Base-by-base conservation (phyloP, 2,888 invertebrate species). In the Capitulum mitella region DNA sequence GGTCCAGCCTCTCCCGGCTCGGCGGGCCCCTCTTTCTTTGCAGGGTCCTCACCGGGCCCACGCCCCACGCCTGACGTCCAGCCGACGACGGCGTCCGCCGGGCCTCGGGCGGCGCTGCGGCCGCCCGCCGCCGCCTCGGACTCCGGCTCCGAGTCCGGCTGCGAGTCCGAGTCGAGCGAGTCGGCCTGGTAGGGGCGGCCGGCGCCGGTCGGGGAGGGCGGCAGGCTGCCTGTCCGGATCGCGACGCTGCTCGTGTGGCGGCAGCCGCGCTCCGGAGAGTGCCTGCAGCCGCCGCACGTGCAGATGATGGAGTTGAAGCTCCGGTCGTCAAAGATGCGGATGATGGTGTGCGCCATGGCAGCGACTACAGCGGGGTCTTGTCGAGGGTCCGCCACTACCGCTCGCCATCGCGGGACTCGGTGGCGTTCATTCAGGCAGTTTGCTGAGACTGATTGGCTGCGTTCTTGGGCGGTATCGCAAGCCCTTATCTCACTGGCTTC, bases 251-350 rank as follows among this genome's bases (percentile, higher is more conserved):
- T 70, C 14, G 70, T 70, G 70, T 70, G 70, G 40, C 40, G 70
- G 26, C 40, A 70, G 26, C 70, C 70, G 26, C 37, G 70, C 70
- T 37, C 70, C 10, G 70, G 10, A 6, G 40, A 6, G 37, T 70
- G 40, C 37, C 5, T 37, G 40, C 70, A 70, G 26, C 22, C 26
- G 26, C 70, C 70, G 40, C 70, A 70, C 70, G 70, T 70, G 70
- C 70, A 70, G 70, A 70, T 40, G 70, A 70, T 70, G 70, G 37
- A 40, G 70, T 70, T 12, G 40, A 70, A 70, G 37, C 29, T 70
- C 40, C 37, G 22, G 40, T 37, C 70, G 70, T 70, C 70, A 40
- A 70, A 70, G 70, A 70, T 70, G 10, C 70, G 70, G 70, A 70
- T 70, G 70, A 70, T 70, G 26, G 70, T 70, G 2, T 40, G 37